Base-by-base conservation (phyloP, 2,888 invertebrate species). In the Hipparchia semele region DNA sequence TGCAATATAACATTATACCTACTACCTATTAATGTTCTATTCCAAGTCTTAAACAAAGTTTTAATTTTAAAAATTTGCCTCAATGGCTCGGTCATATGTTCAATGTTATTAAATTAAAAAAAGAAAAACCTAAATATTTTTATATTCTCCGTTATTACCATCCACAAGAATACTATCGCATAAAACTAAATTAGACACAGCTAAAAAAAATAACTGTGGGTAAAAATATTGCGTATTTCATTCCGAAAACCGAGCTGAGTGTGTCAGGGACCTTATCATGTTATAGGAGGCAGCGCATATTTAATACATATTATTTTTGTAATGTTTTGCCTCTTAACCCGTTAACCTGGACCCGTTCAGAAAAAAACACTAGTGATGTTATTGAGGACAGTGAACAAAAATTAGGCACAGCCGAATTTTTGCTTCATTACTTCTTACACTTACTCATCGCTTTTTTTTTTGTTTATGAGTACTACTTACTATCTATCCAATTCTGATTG, bases 261-360 rank as follows among this genome's bases (percentile, higher is more conserved):
- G 78, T 82, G 79, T 78, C 81, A 77, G 73, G 75, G 71, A 75
- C 82, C 80, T 79, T 75, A 79, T 70, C 69, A 75, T 74, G 79
- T 77, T 75, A 78, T 76, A 75, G 78, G 78, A 74, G 76, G 74
- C 75, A 65, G 69, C 61, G 61, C 62, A 75, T 78, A 77, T 79
- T 78, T 78, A 8, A 9, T 60, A 12, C 9, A 78, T 75, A 78
- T 79, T 80, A 78, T 76, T 49, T 49, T 49, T 49, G 77, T 81
- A 75, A 80, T 80, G 80, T 79, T 83, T 84, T 78, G 39, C 81
- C 83, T 81, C 82, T 79, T 89, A 87, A 88, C 88, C 89, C 79
- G 86, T 83, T 91, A 86, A 90, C 90, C 90, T 82, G 83, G 71
- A 76, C 77, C 80, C 80, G 75, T 76, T 79, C 79, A 75, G 80